These are phyloP conservation scores for Silurus asotus DNA, from an alignment of 2,113 vertebrate species.

Conservation along the genomic window DNA sequence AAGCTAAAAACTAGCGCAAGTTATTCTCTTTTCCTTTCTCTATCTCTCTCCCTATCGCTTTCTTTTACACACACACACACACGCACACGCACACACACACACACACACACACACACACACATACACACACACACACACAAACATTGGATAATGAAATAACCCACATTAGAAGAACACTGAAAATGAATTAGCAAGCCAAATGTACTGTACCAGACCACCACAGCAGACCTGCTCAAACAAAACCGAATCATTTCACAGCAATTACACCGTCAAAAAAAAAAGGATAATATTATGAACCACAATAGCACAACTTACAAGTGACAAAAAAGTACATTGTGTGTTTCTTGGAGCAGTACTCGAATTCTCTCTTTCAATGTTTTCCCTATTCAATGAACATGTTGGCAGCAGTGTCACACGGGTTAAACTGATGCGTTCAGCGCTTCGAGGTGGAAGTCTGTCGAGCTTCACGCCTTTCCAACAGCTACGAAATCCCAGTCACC, in stretches of 20 bases:
- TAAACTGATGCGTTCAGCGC: background rate
- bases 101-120: too few relatives aligned
- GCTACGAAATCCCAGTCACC: background rate
- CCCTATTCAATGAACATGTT: background rate
- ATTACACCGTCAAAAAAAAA: background rate
- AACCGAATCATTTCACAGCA: background rate
- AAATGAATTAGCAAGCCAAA: background rate
- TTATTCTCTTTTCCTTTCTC: background rate
- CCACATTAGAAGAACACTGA: background rate
- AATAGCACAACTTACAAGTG: background rate
- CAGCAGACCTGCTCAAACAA: background rate
- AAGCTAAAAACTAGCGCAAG: background rate
- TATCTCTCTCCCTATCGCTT: background rate
- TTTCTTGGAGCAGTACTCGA: background rate
- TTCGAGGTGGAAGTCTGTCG: background rate
- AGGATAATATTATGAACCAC: background rate
- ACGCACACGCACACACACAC: background rate
- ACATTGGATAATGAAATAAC: background rate
- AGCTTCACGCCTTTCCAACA: background rate
- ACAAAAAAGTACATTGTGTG: background rate
- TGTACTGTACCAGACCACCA: background rate
- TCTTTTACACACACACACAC: background rate
- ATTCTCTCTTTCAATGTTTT: background rate
- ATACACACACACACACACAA: too few relatives aligned
- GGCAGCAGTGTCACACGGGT: background rate